phyloP scores from a whole-genome alignment of 2,888 invertebrate species.

The Temnothorax ravouxi region DNA sequence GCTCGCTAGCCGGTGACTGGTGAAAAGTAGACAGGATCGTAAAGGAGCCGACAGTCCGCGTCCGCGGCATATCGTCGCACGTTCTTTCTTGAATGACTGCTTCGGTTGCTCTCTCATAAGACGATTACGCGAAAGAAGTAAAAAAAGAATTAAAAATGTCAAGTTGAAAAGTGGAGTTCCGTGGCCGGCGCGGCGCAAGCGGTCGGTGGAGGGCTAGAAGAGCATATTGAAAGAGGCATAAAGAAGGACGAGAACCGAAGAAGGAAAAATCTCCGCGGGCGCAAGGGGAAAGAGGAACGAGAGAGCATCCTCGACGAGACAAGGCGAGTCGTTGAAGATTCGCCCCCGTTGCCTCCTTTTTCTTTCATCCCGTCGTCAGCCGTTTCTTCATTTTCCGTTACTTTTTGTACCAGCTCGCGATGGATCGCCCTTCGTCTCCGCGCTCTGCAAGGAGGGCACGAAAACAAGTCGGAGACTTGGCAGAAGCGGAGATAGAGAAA shows the following conservation, averaged over 20 bases:
- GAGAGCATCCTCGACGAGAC: slow-evolving; percentile 71
- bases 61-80: slow-evolving; percentile 47
- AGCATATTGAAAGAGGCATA: slow-evolving; percentile 80
- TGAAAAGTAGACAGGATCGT: slow-evolving; percentile 30
- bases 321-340: slow-evolving; percentile 71
- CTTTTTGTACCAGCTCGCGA: slow-evolving; percentile 49
- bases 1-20: background rate
- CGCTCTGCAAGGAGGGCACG: slow-evolving; percentile 55
- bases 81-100: slow-evolving; percentile 57
- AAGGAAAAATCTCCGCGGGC: slow-evolving; percentile 60
- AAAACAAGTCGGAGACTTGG: slow-evolving; percentile 37
- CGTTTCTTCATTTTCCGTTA: slow-evolving; percentile 45
- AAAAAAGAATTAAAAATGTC: slow-evolving; percentile 81
- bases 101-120: slow-evolving; percentile 72
- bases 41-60: slow-evolving; percentile 34
- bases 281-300: slow-evolving; percentile 33
- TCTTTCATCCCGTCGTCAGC: slow-evolving; percentile 39
- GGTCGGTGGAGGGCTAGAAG: slow-evolving; percentile 55
- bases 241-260: slow-evolving; percentile 62
- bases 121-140: slow-evolving; percentile 81
- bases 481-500: slow-evolving; percentile 46
- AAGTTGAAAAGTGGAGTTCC: slow-evolving; percentile 82
- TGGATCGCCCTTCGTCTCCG: slow-evolving; percentile 29
- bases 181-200: slow-evolving; percentile 63
- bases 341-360: slow-evolving; percentile 52